A percentile compares a stretch with the other conserved stretches of the same genome.
These are phyloP conservation scores for Carcinoscorpius rotundicauda DNA, from an alignment of 1,140 invertebrate species.

Conservation along the genomic window DNA sequence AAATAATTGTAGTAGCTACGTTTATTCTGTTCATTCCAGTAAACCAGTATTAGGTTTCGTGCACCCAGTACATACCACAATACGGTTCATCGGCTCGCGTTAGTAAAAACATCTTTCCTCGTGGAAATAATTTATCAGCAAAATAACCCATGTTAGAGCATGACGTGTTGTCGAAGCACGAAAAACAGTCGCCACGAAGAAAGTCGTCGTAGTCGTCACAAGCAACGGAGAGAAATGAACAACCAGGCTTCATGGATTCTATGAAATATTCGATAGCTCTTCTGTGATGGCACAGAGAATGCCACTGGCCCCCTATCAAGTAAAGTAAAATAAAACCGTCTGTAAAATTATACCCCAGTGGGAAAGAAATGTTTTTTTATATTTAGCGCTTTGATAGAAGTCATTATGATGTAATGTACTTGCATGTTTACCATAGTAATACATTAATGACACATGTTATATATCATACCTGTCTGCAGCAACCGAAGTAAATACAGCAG, in stretches of 20 bases:
- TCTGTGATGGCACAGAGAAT: slow-evolving; percentile 80
- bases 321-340: not conserved
- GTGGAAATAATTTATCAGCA: slow-evolving; percentile 52
- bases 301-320: slow-evolving; percentile 53
- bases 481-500: too few relatives aligned
- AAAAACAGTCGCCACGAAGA: slow-evolving; percentile 57
- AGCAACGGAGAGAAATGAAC: slow-evolving; percentile 74
- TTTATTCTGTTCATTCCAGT: too few relatives aligned
- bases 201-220: slow-evolving; percentile 77
- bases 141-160: slow-evolving; percentile 93
- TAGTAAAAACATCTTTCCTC: slow-evolving; percentile 63
- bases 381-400: too few relatives aligned
- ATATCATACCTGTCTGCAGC: too few relatives aligned
- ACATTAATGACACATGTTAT: too few relatives aligned
- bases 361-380: too few relatives aligned
- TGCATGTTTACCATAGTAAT: too few relatives aligned
- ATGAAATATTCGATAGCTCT: slow-evolving; percentile 87
- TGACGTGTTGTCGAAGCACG: slow-evolving; percentile 37
- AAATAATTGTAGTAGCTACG: too few relatives aligned
- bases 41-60: too few relatives aligned
- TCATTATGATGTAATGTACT: too few relatives aligned
- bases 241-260: slow-evolving; percentile 77
- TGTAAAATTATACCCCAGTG: not conserved
- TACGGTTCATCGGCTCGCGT: slow-evolving; percentile 85
- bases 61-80: slow-evolving; percentile 47